Percentiles rank a stretch among this genome's conserved stretches.
Conservation (phyloP, 2,113 vertebrate genomes). For the Halichoerus grypus region DNA sequence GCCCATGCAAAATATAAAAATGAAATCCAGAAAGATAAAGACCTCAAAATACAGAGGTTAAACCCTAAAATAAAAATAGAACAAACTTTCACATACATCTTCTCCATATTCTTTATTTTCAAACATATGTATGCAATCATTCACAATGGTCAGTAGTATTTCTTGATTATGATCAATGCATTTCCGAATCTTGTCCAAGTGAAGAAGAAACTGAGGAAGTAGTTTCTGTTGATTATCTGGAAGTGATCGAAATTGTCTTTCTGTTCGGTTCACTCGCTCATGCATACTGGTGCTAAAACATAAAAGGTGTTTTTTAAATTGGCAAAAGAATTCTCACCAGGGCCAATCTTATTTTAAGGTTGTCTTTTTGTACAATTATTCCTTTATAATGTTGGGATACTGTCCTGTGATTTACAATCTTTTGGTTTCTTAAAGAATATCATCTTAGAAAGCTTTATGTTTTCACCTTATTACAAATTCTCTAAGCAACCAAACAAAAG, state of each 20-base stretch:
- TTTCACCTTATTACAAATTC: constrained; percentile 44
- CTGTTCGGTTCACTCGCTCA: constrained; percentile 95
- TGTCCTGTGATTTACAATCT: background rate
- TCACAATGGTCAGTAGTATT: constrained; percentile 94
- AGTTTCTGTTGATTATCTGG: constrained; percentile 93
- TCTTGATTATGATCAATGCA: constrained; percentile 97
- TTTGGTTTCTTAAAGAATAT: background rate
- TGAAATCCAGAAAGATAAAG: background rate
- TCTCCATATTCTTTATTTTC: constrained; percentile 98
- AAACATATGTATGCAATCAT: constrained; percentile 97
- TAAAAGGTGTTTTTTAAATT: constrained; percentile 80
- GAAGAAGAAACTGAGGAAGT: constrained; percentile 93
- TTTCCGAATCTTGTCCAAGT: constrained; percentile 92
- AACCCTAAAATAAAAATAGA: constrained; percentile 68
- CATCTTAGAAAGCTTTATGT: constrained; percentile 10
- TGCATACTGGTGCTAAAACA: constrained; percentile 93
- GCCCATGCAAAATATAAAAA: constrained; percentile 3
- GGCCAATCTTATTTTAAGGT: background rate
- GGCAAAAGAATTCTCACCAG: constrained; percentile 58
- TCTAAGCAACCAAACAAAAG: constrained; percentile 42
- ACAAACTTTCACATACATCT: constrained; percentile 90
- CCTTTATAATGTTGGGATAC: background rate
- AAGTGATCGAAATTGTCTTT: constrained; percentile 94
- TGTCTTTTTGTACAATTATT: constrained; percentile 12
- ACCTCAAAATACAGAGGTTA: constrained; percentile 14